These are phyloP conservation scores for Diadromus collaris DNA, from an alignment of 2,888 invertebrate genomes.

Conservation along the genomic window DNA sequence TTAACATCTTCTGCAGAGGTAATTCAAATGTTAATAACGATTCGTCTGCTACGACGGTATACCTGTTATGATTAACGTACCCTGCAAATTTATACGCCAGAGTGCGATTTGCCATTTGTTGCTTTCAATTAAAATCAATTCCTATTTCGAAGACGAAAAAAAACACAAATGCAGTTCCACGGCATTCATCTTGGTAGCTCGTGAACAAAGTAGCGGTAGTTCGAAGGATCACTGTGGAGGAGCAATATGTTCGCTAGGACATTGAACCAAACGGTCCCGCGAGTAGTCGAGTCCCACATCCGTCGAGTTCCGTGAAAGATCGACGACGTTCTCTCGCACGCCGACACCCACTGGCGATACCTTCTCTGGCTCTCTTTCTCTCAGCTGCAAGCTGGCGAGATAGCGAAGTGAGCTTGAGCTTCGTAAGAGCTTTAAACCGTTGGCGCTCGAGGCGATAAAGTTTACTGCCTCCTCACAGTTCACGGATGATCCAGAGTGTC, in stretches of 20 bases:
- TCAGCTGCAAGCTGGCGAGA: conserved; percentile 29
- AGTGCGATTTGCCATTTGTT: not conserved
- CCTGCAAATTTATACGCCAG: not conserved
- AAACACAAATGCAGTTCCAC: not conserved
- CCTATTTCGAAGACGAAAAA: not conserved
- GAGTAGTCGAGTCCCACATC: not conserved
- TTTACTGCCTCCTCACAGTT: conserved; percentile 47
- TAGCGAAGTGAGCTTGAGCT: conserved; percentile 22
- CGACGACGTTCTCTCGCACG: conserved; percentile 1
- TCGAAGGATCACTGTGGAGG: not conserved
- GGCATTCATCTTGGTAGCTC: not conserved
- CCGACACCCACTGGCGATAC: conserved; percentile 2
- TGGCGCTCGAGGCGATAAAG: conserved; percentile 40
- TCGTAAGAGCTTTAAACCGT: conserved; percentile 43
- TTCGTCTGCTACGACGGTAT: not conserved
- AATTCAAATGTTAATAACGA: not conserved
- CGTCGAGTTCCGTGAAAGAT: conserved; percentile 4
- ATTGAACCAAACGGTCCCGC: conserved; percentile 1
- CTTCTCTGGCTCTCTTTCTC: not conserved
- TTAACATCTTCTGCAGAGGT: not conserved
- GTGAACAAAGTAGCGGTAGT: not conserved
- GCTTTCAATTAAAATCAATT: not conserved
- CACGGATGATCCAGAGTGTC: conserved; percentile 36
- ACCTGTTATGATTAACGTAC: not conserved
- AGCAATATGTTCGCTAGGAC: not conserved